Conservation (phyloP, 2,888 invertebrate genomes). For the Molanna angustata region DNA sequence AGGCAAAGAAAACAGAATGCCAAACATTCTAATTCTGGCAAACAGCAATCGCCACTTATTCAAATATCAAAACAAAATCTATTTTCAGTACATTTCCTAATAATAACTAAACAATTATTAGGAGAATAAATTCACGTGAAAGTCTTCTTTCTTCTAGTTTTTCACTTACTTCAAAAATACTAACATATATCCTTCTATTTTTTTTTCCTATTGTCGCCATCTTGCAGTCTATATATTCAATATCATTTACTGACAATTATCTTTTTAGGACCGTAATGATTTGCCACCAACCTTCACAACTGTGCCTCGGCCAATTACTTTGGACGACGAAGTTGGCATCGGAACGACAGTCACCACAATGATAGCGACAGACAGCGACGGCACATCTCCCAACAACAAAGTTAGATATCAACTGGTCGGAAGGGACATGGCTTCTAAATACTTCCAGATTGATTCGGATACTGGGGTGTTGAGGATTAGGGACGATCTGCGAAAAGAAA, state of each 20-base stretch:
- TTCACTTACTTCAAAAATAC: too few species aligned
- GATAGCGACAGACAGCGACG: constrained; percentile 79
- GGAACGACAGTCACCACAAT: constrained; percentile 78
- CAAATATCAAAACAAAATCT: too few species aligned
- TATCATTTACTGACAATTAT: not conserved
- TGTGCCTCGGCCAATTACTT: constrained; percentile 75
- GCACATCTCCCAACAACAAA: constrained; percentile 80
- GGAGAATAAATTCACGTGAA: too few species aligned
- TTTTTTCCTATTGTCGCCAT: too few species aligned
- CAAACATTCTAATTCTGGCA: too few species aligned
- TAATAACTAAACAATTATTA: too few species aligned
- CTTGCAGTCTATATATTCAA: too few species aligned
- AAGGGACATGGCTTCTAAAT: constrained; percentile 75
- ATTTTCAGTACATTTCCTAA: too few species aligned
- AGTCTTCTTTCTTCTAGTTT: too few species aligned
- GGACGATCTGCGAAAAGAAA: constrained; percentile 81
- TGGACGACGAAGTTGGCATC: constrained; percentile 80
- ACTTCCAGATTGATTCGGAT: constrained; percentile 85
- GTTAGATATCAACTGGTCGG: constrained; percentile 75
- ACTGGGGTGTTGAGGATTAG: constrained; percentile 77
- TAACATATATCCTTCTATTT: too few species aligned
- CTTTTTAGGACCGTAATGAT: constrained; percentile 76
- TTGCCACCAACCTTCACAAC: constrained; percentile 84
- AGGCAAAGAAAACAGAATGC: too few species aligned
- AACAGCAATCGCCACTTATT: too few species aligned